Evolutionary conservation across 2,113 vertebrate genomes (phyloP), one percentile per base, ranked within the genome.

Genomic region (Paracanthobrama guichenoti): DNA sequence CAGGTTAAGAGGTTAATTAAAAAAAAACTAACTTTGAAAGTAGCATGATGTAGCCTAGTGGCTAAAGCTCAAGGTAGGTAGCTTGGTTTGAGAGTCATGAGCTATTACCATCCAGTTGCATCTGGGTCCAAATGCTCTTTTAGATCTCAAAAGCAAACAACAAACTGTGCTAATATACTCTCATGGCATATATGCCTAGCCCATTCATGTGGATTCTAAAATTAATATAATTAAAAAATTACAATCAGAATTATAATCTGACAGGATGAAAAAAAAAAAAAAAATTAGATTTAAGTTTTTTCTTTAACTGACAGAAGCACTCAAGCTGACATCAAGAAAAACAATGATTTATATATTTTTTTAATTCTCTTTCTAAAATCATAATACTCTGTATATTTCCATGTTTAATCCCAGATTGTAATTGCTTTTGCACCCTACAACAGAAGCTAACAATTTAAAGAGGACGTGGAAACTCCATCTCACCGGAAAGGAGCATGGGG

Each of bases 401-500:
- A 18, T 7, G 2, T 48, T 18, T 50, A 44, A 73, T 48, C 71
- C 11, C 3, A 48, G 13, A 2, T 46, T 48, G n/a, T 24, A n/a
- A 3, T 18, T 6, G 26, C 2, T 75, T 22, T 69, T 53, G n/a
- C 16, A 8, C 6, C 11, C 44, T 28, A 50, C 13, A 74, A 26
- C 5, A 3, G 1, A 74, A 72, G 22, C 22, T 73, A 72, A 46
- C 11, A 69, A 2, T 20, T 60, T 60, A 60, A 67, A 53, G 24
- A 18, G 44, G 46, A 75, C 12, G 14, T 31, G 50, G 48, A 31
- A 46, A 26, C 73, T 24, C 13, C 9, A 6, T 69, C 91, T 91
- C 87, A 99, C 98, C 98, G 7, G 98, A 98, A 67, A 99, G 94
- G 84, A 99, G 91, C 97, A 99, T 98, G 77, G 97, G 97, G 90